A percentile compares a stretch with the other conserved stretches of the same genome.
Evolutionary conservation across 2,797 vertebrate species (phyloP).

Genomic region (Threskiornis aethiopicus): DNA sequence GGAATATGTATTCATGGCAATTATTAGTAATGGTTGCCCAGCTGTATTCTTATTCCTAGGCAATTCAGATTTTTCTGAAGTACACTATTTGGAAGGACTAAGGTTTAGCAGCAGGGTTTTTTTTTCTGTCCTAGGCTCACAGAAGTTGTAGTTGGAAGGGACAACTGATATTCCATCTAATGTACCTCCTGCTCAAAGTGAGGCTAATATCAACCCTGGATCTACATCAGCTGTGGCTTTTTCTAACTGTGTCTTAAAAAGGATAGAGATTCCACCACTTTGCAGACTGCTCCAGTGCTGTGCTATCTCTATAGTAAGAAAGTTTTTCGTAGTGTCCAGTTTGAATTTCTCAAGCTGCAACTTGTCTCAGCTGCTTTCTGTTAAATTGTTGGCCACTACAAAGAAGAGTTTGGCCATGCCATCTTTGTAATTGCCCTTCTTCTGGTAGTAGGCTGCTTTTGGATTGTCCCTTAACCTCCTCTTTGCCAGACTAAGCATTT

Average conservation of each 20-base stretch:
- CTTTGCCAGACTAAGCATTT: neutral
- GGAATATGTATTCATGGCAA: neutral
- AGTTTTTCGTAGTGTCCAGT: neutral
- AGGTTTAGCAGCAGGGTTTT: fast-evolving
- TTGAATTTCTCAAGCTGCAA: neutral
- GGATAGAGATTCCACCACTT: neutral
- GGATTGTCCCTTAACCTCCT: neutral
- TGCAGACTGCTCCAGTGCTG: neutral
- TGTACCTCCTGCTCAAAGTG: neutral
- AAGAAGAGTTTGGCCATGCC: neutral
- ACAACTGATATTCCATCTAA: neutral
- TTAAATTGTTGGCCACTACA: neutral
- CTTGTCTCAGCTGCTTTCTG: neutral
- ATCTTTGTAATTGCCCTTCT: neutral
- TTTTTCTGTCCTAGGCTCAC: neutral
- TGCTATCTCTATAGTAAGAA: neutral
- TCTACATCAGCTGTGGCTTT: neutral
- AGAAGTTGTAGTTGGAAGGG: neutral
- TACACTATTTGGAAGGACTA: neutral
- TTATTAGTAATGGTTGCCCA: neutral
- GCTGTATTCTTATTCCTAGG: neutral
- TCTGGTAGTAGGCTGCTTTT: neutral
- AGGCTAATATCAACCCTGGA: neutral
- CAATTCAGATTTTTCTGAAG: neutral
- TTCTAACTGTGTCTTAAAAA: neutral